Percentiles rank a stretch among this genome's conserved stretches.
phyloP scores from a whole-genome alignment of 1,140 invertebrate genomes.

The Trypoxylus dichotomus region DNA sequence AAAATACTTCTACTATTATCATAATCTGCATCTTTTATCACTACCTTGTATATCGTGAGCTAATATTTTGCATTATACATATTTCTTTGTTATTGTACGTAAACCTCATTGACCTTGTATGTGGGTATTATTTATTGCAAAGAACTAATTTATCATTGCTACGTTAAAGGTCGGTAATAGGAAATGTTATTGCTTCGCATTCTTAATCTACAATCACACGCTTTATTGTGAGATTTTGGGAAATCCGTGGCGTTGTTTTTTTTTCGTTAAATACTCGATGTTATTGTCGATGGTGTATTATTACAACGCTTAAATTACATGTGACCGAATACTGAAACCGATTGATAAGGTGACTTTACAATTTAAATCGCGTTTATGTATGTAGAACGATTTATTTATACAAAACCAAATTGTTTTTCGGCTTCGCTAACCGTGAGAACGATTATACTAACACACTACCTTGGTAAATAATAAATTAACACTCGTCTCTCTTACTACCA shows the following conservation, averaged over 20 bases:
- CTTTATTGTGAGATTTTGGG: constrained; percentile 10
- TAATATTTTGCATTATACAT: no score
- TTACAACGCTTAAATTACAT: neutral
- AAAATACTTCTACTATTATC: no score
- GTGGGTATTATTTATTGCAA: neutral
- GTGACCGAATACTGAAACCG: neutral
- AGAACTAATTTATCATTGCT: constrained; percentile 3
- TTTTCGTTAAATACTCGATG: neutral
- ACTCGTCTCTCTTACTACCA: no score
- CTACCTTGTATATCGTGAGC: no score
- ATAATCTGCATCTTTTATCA: no score
- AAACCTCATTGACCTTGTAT: no score
- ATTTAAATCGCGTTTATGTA: constrained; percentile 3
- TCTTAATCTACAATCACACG: neutral
- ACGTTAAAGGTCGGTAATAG: neutral
- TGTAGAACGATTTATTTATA: neutral
- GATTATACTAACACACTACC: no score
- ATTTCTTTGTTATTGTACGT: no score
- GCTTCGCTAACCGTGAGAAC: neutral
- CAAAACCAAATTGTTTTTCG: neutral
- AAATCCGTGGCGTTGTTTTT: neutral
- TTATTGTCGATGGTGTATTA: neutral
- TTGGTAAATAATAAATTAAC: no score
- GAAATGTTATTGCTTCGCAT: neutral
- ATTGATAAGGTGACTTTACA: neutral